Conservation (phyloP, 64 coral and sea anemone species). For the Dendronephthya gigantea region DNA sequence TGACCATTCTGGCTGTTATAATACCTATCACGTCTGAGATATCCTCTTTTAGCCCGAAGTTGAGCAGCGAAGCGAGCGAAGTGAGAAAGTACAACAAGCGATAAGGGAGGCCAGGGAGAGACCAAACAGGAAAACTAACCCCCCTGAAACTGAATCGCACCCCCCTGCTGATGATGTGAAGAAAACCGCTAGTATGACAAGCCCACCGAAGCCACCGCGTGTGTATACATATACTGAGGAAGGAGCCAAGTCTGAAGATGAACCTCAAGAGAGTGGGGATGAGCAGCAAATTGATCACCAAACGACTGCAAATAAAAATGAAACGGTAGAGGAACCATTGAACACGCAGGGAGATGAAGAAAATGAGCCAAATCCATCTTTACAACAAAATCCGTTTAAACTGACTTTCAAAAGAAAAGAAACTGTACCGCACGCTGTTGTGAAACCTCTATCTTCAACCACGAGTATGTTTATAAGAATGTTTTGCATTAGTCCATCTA, state of each 20-base stretch:
- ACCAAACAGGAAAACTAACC: background rate
- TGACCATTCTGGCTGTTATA: no score
- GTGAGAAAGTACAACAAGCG: slow-evolving; percentile 5
- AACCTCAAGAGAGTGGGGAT: background rate
- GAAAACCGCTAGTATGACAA: background rate
- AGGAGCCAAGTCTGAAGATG: background rate
- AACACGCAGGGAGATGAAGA: background rate
- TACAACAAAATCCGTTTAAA: slow-evolving; percentile 14
- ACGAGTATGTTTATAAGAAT: background rate
- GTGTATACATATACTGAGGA: background rate
- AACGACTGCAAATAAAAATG: background rate
- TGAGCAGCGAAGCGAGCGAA: background rate
- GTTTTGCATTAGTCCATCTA: no score
- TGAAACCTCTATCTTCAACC: background rate
- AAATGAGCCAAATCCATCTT: background rate
- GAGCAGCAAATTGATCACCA: background rate
- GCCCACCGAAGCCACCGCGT: slow-evolving; percentile 2
- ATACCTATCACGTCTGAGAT: background rate
- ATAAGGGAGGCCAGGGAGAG: background rate
- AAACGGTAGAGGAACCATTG: background rate
- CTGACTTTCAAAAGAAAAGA: background rate
- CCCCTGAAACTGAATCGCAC: background rate
- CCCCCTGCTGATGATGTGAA: background rate
- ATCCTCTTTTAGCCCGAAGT: background rate
- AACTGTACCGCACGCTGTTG: background rate